Conservation (phyloP, 2,797 vertebrate species). For the Iguana delicatissima region DNA sequence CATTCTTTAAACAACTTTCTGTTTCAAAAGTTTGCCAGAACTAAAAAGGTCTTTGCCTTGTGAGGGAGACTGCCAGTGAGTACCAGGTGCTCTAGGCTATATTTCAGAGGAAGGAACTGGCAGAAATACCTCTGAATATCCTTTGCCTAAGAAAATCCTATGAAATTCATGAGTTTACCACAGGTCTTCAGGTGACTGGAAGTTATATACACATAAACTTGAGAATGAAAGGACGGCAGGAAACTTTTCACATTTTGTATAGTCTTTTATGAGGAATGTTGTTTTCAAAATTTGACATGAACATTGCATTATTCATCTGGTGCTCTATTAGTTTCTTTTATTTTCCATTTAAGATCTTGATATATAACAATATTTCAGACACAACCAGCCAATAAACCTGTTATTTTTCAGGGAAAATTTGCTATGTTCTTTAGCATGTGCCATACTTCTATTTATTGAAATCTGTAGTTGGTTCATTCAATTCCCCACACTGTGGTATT, state of each 20-base stretch:
- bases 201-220: no score
- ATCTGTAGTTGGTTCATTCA: constrained; percentile 14
- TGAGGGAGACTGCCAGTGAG: no score
- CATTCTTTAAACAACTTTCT: no score
- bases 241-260: not conserved
- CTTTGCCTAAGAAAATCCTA: no score
- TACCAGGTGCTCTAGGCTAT: no score
- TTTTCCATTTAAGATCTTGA: constrained; percentile 1
- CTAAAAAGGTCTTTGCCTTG: no score
- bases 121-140: no score
- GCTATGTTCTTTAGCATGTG: constrained; percentile 20
- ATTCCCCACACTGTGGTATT: constrained; percentile 26
- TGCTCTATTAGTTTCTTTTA: not conserved
- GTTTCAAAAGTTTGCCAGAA: no score
- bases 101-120: no score
- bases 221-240: no score
- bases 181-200: no score
- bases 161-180: no score
- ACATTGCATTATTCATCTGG: not conserved
- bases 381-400: not conserved
- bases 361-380: constrained; percentile 1
- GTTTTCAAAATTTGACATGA: constrained; percentile 6
- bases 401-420: constrained; percentile 11
- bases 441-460: constrained; percentile 16
- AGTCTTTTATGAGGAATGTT: not conserved